Percentiles rank a stretch among this genome's conserved stretches.
Evolutionary conservation across 2,797 vertebrate species (phyloP).

Genomic region (Sebastiscus albofasciatus): DNA sequence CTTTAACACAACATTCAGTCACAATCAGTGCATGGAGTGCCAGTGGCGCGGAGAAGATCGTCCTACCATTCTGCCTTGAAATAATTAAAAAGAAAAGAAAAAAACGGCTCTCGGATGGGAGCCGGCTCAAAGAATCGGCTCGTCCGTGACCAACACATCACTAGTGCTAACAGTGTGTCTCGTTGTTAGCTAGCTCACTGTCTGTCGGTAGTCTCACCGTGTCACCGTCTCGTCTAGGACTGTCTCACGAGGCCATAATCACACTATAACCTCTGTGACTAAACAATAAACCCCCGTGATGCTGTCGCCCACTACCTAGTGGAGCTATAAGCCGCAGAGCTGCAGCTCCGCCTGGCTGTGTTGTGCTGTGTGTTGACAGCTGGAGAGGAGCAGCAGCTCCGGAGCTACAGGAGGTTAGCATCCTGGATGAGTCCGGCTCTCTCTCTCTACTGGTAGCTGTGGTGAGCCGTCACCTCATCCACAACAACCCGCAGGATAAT

Average conservation of each 20-base stretch:
- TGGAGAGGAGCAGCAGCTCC: conserved; percentile 57
- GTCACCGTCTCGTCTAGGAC: conserved; percentile 26
- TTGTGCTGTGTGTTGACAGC: conserved; percentile 68
- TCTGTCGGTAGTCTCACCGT: neutral
- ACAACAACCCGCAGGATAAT: neutral
- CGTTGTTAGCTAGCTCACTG: conserved; percentile 43
- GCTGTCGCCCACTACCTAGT: neutral
- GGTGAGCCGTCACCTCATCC: neutral
- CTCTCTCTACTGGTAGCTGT: neutral
- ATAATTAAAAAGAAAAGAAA: too few relatives aligned
- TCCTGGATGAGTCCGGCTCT: conserved; percentile 23
- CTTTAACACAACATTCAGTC: too few relatives aligned
- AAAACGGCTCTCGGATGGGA: too few relatives aligned
- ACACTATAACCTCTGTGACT: neutral
- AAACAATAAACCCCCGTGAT: neutral
- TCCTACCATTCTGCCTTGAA: too few relatives aligned
- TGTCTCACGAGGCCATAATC: neutral
- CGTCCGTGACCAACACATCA: too few relatives aligned
- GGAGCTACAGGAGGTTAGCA: conserved; percentile 64
- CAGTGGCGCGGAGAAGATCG: too few relatives aligned
- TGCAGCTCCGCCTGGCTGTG: conserved; percentile 30
- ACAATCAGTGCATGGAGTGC: too few relatives aligned
- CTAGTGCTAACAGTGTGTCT: conserved; percentile 22
- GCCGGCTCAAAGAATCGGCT: too few relatives aligned
- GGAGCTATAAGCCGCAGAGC: conserved; percentile 6